Base-by-base conservation (phyloP, 2,888 invertebrate genomes). In the Augiades crinisus region DNA sequence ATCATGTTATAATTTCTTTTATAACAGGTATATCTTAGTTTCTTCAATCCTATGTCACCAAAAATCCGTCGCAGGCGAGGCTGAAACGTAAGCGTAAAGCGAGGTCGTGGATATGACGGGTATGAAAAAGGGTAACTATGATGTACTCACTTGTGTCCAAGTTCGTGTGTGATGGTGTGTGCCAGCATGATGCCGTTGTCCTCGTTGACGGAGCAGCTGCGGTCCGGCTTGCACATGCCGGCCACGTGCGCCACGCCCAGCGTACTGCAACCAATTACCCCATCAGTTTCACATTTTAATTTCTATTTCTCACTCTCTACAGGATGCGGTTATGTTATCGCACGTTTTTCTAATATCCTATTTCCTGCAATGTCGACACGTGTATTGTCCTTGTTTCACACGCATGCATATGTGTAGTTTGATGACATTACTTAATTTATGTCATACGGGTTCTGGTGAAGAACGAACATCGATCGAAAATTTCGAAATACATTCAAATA, bases 151-250 rank as follows among this genome's bases (percentile, higher is more conserved):
- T 96, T 96, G 89, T 97, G 97, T 54, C 97, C 97, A 72, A 97
- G 86, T 85, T 98, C 97, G 75, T 98, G 97, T 4, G 97, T 95
- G 68, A 97, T 94, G 59, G 97, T 97, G 86, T 96, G 95, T 17
- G 97, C 96, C 51, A 97, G 90, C 74, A 95, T 94, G 61, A 97
- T 94, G 59, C 97, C 97, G 74, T 94, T 95, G 87, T 97, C 97
- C 81, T 97, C 96, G 77, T 96, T 97, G 69, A 98, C 95, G 70
- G 95, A 96, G 76, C 97, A 97, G 71, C 96, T 96, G 61, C 94
- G 92, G 65, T 94, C 92, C 3, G 94, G 93, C 72, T 95, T 95
- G 81, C 97, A 97, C 93, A 97, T 95, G 44, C 96, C 96, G 0
- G 95, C 95, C 60, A 97, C 95, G 83, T 96, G 96, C 22, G 97